Base-by-base conservation (phyloP, 2,797 vertebrate genomes). In the Urophycis tenuis region DNA sequence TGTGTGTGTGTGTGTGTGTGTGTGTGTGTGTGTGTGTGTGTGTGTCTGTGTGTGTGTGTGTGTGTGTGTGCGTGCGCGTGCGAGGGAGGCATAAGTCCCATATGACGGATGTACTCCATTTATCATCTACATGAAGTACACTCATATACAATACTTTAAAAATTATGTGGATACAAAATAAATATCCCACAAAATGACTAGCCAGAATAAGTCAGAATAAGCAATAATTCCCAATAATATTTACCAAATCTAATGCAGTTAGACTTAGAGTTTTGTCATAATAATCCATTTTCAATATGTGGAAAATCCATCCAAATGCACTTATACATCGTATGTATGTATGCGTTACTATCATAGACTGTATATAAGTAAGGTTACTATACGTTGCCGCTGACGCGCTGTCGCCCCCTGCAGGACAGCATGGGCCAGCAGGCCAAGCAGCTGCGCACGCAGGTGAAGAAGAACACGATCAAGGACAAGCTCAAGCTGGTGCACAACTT, bases 381-480 rank as follows among this genome's bases (percentile, higher is more conserved):
- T 45, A 45, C 12, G 25, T 60, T 19, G 6, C 45, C 45, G 22
- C 5, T 41, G 39, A 60, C 53, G 25, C 19, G 22, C 53, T 60
- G 53, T 29, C 25, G 60, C 60, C 22, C 30, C 75, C 78, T 82
- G 0, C 90, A 99, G 97, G 97, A 99, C 85, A 96, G 90, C 83
- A 96, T 98, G 94, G 93, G 93, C 30, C 96, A 96, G 80, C 96
- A 98, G 86, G 94, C 96, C 3, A 94, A 92, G 29, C 91, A 90
- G 31, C 92, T 98, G 78, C 87, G 97, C 30, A 94, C 94, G 0
- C 97, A 99, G 81, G 97, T 99, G 79, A 99, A 99, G 93, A 96
- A 92, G 64, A 96, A 97, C 91, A 97, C 95, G 0, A 87, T 96
- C 76, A 93, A 89, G 75, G 97, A 99, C 78, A 98, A 97, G 88